Conservation (phyloP, 2,797 vertebrate genomes). For the Coregonus suidteri region DNA sequence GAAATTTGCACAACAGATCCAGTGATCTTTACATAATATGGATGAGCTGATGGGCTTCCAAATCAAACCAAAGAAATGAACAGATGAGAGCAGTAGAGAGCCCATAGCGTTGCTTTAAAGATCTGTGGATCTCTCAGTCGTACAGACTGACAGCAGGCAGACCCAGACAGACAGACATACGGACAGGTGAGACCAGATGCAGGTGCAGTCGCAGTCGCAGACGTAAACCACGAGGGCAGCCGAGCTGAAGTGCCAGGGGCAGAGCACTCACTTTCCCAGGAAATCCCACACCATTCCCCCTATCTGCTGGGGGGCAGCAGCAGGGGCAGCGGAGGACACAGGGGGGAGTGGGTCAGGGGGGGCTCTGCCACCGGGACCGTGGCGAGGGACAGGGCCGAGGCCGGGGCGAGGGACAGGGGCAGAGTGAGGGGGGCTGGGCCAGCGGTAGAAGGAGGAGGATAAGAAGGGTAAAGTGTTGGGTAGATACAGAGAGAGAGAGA, state of each 20-base stretch:
- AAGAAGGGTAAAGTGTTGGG: background rate
- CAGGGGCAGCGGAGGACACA: conserved; percentile 54
- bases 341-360: conserved; percentile 80
- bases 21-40: conserved; percentile 55
- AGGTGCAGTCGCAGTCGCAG: conserved; percentile 32
- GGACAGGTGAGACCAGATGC: conserved; percentile 51
- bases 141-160: conserved; percentile 8
- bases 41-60: background rate
- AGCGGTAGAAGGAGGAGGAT: background rate
- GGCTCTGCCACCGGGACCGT: conserved; percentile 78
- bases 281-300: conserved; percentile 79
- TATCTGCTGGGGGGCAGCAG: conserved; percentile 78
- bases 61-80: conserved; percentile 6
- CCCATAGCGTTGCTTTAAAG: conserved; percentile 42
- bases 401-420: conserved; percentile 50
- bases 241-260: conserved; percentile 74
- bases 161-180: conserved; percentile 47
- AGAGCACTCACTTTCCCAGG: conserved; percentile 83
- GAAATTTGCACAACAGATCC: conserved; percentile 28
- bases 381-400: conserved; percentile 47
- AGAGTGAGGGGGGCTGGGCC: conserved; percentile 41
- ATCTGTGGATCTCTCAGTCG: conserved; percentile 36
- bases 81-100: conserved; percentile 10
- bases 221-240: conserved; percentile 54
- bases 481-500: background rate